A percentile compares a stretch with the other conserved stretches of the same genome.
Conservation (phyloP, 2,797 vertebrate species). For the Carcharodon carcharias region DNA sequence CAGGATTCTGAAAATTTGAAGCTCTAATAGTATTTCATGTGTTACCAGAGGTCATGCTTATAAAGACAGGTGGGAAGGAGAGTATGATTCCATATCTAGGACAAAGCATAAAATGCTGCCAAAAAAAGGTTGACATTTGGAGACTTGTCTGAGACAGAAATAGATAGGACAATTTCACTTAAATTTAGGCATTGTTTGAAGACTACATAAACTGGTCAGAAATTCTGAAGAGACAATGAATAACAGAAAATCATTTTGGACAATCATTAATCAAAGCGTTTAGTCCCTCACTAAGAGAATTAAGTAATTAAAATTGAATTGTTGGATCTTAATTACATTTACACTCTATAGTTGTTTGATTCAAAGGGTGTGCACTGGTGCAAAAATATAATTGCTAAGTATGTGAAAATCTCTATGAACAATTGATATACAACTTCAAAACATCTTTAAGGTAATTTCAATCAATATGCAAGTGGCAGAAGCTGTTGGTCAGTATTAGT, state of each 20-base stretch:
- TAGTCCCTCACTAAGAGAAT: neutral
- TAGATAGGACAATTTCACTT: constrained; percentile 7
- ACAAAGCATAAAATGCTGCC: neutral
- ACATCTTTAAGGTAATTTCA: constrained; percentile 12
- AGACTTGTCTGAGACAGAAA: constrained; percentile 24
- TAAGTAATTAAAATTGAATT: constrained; percentile 36
- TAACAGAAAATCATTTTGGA: constrained; percentile 35
- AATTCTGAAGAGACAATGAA: constrained; percentile 34
- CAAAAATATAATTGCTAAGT: constrained; percentile 5
- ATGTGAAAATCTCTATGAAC: neutral
- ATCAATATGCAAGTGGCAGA: neutral
- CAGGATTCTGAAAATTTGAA: neutral
- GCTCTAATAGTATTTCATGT: neutral
- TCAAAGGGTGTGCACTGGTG: neutral
- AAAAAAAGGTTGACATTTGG: constrained; percentile 1
- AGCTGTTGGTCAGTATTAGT: neutral
- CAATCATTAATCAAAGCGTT: constrained; percentile 22
- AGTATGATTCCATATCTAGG: neutral
- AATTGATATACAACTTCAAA: neutral
- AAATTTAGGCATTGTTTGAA: neutral
- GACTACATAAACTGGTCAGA: neutral
- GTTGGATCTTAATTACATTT: constrained; percentile 16
- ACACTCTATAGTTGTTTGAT: neutral
- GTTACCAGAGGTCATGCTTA: neutral
- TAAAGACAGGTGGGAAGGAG: neutral